Evolutionary conservation across 2,113 vertebrate genomes (phyloP).

Genomic region (Tautogolabrus adspersus): DNA sequence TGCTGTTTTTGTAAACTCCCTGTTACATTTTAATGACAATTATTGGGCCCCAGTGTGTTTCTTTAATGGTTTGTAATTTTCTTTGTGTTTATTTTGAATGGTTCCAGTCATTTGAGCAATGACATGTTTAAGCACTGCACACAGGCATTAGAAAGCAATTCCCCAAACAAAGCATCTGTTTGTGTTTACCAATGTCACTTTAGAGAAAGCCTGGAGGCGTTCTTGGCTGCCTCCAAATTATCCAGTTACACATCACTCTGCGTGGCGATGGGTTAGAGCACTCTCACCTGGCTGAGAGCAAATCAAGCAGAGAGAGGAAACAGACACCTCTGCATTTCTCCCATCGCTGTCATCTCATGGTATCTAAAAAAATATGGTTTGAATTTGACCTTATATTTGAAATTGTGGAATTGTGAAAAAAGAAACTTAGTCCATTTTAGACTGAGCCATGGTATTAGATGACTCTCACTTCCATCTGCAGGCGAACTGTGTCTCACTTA

Average conservation of each 20-base stretch:
- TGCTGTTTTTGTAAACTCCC: neutral
- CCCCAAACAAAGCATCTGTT: slow-evolving; percentile 58
- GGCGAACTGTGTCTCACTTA: slow-evolving; percentile 20
- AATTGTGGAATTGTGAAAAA: neutral
- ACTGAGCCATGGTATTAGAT: neutral
- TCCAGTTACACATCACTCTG: slow-evolving; percentile 42
- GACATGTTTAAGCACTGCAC: slow-evolving; percentile 45
- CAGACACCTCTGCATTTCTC: slow-evolving; percentile 4
- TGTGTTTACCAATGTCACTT: slow-evolving; percentile 63
- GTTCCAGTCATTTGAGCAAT: slow-evolving; percentile 23
- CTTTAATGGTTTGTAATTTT: slow-evolving; percentile 1
- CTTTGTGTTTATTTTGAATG: slow-evolving; percentile 22
- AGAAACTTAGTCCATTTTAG: neutral
- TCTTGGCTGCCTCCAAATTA: slow-evolving; percentile 48
- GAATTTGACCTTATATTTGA: neutral
- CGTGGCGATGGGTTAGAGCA: slow-evolving; percentile 22
- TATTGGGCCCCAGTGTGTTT: neutral
- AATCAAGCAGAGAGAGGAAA: slow-evolving; percentile 25
- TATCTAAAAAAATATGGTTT: neutral
- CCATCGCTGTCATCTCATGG: neutral
- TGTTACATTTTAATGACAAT: neutral
- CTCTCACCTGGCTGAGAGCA: slow-evolving; percentile 32
- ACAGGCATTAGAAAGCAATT: slow-evolving; percentile 36
- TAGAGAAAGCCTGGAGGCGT: slow-evolving; percentile 54
- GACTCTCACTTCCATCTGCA: slow-evolving; percentile 16